Base-by-base conservation (phyloP, 1,140 invertebrate genomes). In the Trichonephila inaurata region DNA sequence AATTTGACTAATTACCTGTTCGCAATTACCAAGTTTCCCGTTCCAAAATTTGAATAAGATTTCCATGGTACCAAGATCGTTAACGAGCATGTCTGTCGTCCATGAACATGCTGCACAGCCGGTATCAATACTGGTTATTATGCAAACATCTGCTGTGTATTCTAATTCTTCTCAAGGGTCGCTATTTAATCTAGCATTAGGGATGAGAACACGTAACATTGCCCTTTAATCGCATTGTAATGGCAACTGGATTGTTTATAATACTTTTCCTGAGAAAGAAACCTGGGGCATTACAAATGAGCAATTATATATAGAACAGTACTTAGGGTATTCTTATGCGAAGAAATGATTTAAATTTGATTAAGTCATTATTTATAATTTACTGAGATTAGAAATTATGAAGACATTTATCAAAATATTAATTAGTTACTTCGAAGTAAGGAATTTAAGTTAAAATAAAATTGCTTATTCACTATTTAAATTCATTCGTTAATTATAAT, bases 1-100 rank as follows among this genome's bases (percentile, higher is more conserved):
- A 92, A 92, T 92, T 92, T 92, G 90, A 92, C 90, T 92, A 92
- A 92, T 92, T 85, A 92, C 90, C 81, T 92, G 62, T 44, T 92
- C 19, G 72, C 82, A 92, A 92, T 92, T 92, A 92, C 58, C 60
- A 85, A 60, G 89, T 62, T 89, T 62, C 16, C 72, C n/a, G 69
- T 61, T 81, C 33, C 58, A 60, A 92, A 92, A 92, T 92, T 83
- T 85, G 82, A 92, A 92, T 85, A 92, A 83, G 90, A 92, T 85
- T 92, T 60, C 90, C 81, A 33, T 85, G 90, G 69, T 51, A 88
- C 60, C 90, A 92, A 92, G 91, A 87, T 86, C 91, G 91, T 87
- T 92, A 92, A 92, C 91, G 85, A 87, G 91, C 77, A n/a, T 89
- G 87, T 89, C 87, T 58, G 33, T 33, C 44, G 40, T 60, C 64